Conservation (phyloP, 2,113 vertebrate genomes). For the Ardeotis arabs region DNA sequence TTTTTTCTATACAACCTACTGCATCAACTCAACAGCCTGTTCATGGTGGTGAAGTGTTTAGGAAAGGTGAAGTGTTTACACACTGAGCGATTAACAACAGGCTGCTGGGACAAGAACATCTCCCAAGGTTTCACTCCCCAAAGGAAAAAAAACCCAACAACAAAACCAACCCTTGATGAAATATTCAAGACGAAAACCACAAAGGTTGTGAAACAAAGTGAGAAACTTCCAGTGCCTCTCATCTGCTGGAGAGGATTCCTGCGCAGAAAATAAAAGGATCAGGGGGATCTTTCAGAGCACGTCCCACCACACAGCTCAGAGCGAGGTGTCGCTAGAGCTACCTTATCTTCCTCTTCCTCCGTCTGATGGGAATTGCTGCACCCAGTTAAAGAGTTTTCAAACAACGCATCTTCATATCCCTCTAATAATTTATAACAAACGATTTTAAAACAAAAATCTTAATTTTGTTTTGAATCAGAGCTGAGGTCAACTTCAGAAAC, state of each 20-base stretch:
- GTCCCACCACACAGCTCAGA: background rate
- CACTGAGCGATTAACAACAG: background rate
- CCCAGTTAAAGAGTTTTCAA: background rate
- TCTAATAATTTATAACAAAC: background rate
- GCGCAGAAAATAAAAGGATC: background rate
- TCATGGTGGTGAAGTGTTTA: background rate
- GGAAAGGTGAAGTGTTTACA: slow-evolving; percentile 10
- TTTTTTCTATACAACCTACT: background rate
- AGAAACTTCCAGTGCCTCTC: background rate
- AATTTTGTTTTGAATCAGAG: background rate
- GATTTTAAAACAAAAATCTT: background rate
- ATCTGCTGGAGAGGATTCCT: background rate
- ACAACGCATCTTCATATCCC: background rate
- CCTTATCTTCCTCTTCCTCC: background rate
- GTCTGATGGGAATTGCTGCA: background rate
- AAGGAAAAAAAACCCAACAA: background rate
- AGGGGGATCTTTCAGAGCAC: background rate
- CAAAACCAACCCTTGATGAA: background rate
- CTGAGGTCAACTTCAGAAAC: background rate
- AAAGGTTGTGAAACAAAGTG: background rate
- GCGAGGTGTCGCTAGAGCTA: background rate
- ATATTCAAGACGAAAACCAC: background rate
- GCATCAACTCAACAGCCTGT: background rate
- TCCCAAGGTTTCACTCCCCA: background rate
- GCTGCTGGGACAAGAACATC: slow-evolving; percentile 8